These are phyloP conservation scores for Cosmopolites sordidus DNA, from an alignment of 2,888 invertebrate genomes.

Conservation along the genomic window DNA sequence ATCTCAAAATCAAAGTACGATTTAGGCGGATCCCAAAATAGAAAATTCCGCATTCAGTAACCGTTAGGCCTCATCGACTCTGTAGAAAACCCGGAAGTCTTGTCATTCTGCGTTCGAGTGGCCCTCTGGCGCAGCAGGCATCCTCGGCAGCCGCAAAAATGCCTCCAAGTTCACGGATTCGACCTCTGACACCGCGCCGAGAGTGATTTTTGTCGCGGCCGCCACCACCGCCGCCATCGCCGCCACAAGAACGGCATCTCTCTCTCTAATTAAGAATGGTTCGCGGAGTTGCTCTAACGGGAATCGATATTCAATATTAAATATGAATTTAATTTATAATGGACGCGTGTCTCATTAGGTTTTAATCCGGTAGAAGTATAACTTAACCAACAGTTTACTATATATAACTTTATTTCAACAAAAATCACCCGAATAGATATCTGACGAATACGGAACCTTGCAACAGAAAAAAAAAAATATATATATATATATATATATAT, in stretches of 20 bases:
- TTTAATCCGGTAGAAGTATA: constrained; percentile 2
- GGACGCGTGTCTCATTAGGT: constrained; percentile 35
- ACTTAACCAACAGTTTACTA: no score
- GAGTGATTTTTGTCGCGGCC: constrained; percentile 34
- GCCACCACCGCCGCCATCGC: no score
- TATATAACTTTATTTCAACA: no score
- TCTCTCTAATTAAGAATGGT: constrained; percentile 41
- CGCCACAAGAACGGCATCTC: constrained; percentile 13
- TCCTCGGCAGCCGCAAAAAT: constrained; percentile 35
- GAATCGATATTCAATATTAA: constrained; percentile 40
- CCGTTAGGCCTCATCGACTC: no score
- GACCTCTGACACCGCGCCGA: constrained; percentile 41
- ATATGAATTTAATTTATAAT: constrained; percentile 42
- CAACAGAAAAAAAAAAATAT: no score
- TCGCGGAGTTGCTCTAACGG: constrained; percentile 29
- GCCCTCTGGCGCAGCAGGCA: neutral
- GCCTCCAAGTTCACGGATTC: constrained; percentile 42
- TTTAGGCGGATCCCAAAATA: no score
- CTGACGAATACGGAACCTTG: no score
- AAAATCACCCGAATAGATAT: no score
- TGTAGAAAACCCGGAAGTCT: constrained; percentile 35
- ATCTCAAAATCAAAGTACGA: no score
- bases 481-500: no score
- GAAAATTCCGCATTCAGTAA: no score
- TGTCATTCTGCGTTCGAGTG: constrained; percentile 36